These are phyloP conservation scores for Nemoura dubitans DNA, from an alignment of 2,888 invertebrate species.

Conservation along the genomic window DNA sequence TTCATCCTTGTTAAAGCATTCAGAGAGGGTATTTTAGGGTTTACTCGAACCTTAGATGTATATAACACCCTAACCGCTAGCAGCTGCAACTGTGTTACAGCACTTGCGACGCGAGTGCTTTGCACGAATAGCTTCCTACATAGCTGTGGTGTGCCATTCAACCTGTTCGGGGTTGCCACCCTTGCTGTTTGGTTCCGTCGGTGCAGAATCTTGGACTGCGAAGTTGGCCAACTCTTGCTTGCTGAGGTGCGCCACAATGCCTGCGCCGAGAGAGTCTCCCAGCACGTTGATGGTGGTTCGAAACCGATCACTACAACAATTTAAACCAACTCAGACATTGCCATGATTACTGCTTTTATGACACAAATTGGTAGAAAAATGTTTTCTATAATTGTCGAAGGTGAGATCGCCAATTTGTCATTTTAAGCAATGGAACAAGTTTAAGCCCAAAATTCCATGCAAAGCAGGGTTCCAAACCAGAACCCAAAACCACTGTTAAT, in stretches of 20 bases:
- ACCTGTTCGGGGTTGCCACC: conserved; percentile 42
- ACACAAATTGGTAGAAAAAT: too few species aligned
- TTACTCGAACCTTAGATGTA: not conserved
- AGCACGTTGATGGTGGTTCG: conserved; percentile 92
- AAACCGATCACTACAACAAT: conserved; percentile 78
- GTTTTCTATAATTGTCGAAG: too few species aligned
- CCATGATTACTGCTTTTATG: too few species aligned
- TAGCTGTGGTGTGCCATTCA: conserved; percentile 49
- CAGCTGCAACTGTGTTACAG: not conserved
- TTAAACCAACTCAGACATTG: too few species aligned
- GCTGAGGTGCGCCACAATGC: conserved; percentile 87
- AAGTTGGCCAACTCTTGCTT: conserved; percentile 70
- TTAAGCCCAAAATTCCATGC: too few species aligned
- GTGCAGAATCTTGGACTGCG: not conserved
- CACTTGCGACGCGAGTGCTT: not conserved
- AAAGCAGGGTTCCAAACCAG: too few species aligned
- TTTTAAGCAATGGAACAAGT: too few species aligned
- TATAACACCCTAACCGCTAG: not conserved
- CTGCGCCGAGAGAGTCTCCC: conserved; percentile 94
- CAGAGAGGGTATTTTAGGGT: not conserved
- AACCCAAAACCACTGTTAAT: too few species aligned
- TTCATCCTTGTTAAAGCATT: not conserved
- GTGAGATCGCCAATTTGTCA: too few species aligned
- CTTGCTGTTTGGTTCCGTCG: conserved; percentile 40
- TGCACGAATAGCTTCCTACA: conserved; percentile 33